Base-by-base conservation (phyloP, 2,113 vertebrate genomes). In the Suricata suricatta region DNA sequence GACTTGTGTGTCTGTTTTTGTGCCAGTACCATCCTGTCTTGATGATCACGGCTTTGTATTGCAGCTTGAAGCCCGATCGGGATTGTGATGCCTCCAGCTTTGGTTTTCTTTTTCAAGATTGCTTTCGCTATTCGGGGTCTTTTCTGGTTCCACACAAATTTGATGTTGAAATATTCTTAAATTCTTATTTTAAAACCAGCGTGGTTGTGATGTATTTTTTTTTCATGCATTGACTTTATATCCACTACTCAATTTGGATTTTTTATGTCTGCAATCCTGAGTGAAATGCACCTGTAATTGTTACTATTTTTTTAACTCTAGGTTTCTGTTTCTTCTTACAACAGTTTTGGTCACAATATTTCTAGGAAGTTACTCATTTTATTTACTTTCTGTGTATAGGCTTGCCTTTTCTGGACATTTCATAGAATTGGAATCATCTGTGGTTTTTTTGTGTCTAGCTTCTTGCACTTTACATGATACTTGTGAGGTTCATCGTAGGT, bases 161-260 rank as follows among this genome's bases (percentile, higher is more conserved):
- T 50, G 13, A 50, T 50, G 50, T 50, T 14, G 35, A 92, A 93
- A 71, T 52, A 54, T 38, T 33, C 41, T 83, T 72, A 33, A 25
- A 84, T 66, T 71, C 27, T 84, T 88, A 3, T 90, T 12, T 93
- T 81, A 60, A 81, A 86, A 86, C 57, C 10, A 63, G 27, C 50
- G 74, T 90, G 72, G 85, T 93, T 74, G 54, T 76, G 72, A 76
- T 64, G 33, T 25, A 19, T 88, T 93, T 83, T 94, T 94, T 41
- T 90, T 84, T 68, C 38, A 33, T 29, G 23, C 27, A 50, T 41
- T 64, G 44, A 84, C 72, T 57, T 95, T 52, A 38, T 44, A 66
- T 72, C 31, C 81, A 33, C 44, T 47, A 88, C 54, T 60, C 80
- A 76, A 60, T 85, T 80, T 89, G 41, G 19, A 41, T 81, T 41